Conservation (phyloP, 2,797 vertebrate genomes). For the Cuniculus paca region DNA sequence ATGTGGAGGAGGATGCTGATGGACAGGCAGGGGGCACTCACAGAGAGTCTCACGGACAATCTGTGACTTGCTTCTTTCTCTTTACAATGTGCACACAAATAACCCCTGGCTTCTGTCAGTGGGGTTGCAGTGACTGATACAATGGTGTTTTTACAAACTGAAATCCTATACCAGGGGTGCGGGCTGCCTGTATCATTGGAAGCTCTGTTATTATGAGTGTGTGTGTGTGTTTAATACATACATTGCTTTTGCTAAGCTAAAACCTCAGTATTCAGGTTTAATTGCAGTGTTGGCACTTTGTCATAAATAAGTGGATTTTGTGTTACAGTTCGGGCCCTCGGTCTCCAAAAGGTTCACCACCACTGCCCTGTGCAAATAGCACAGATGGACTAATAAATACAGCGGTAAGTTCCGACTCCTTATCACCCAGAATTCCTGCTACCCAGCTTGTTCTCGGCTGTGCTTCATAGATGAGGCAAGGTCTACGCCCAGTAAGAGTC, state of each 20-base stretch:
- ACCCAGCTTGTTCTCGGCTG: not conserved
- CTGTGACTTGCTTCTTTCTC: conserved; percentile 11
- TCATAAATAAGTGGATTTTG: not conserved
- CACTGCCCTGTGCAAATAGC: not conserved
- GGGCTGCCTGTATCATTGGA: not conserved
- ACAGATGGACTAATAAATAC: not conserved
- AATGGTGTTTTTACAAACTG: not conserved
- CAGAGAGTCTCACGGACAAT: not conserved
- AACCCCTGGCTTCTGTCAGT: not conserved
- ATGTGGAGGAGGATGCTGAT: too few species aligned
- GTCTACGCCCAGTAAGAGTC: not conserved
- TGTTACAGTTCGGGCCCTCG: not conserved
- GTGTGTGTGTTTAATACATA: not conserved
- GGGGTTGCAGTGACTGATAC: not conserved
- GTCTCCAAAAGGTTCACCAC: not conserved
- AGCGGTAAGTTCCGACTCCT: not conserved
- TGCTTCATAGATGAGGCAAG: not conserved
- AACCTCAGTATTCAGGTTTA: not conserved
- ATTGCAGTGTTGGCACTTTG: not conserved
- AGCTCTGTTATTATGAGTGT: not conserved
- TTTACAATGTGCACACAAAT: not conserved
- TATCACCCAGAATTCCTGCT: not conserved
- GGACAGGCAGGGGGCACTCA: fast-evolving
- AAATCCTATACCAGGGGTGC: not conserved
- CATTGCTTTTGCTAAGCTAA: not conserved